Evolutionary conservation across 2,113 vertebrate species (phyloP), one percentile per base, ranked within the genome.

Genomic region (Caranx ignobilis): DNA sequence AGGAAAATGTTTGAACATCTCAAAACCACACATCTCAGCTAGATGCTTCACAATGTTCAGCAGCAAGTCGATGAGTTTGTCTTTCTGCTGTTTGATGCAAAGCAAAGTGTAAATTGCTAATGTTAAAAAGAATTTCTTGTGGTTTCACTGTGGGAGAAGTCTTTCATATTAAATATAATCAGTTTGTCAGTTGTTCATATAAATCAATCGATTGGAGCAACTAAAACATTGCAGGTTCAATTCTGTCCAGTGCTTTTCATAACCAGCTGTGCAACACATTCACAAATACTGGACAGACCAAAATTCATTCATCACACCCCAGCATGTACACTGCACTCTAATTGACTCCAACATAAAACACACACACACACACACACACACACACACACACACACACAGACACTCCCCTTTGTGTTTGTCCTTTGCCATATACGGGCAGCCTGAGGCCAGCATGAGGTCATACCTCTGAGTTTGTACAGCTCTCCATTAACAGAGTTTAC

Each of bases 381-480:
- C 52, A 55, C 52, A 55, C 52, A 50, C 52, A 43, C 35, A 16
- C 34, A 47, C 32, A 56, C 50, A 63, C 37, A 48, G 50, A 67
- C 41, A 32, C 71, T 32, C 39, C 32, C 2, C 18, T 64, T 50
- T 34, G 56, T 60, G 79, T 82, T 75, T 73, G 57, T 45, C 50
- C 45, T 21, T 68, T n/a, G 19, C 60, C 54, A 47, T 77, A 55
- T 72, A 65, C 3, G 34, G 75, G 45, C 71, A 66, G 47, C 37
- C 39, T 10, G 68, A 57, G 70, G 57, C 65, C 66, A 4, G 15
- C 18, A 0, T 11, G 45, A 73, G 31, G 52, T 75, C 84, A 0
- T 95, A 99, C 98, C 98, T 99, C 96, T 93, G 83, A 99, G 94
- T 77, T 99, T 99, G 86, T 97, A 99, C 90, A 97, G 93, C 93